Base-by-base conservation (phyloP, 2,113 vertebrate genomes). In the Sula dactylatra region DNA sequence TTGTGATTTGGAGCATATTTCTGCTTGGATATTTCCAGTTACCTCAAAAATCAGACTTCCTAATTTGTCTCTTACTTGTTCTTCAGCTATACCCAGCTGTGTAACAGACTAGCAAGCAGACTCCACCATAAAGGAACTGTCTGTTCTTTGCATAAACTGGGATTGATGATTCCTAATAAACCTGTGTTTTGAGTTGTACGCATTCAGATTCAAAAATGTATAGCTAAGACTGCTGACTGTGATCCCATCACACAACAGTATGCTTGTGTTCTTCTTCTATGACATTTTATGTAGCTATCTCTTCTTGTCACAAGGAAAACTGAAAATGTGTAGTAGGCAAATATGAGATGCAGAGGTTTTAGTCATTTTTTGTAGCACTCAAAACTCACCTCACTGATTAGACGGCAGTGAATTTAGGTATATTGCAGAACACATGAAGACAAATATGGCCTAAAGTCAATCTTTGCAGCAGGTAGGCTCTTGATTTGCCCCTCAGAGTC, bases 131-230 rank as follows among this genome's bases (percentile, higher is more conserved):
- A 96, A 94, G 79, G 47, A 86, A 42, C 89, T 96, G 96, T 97
- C 97, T 96, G 29, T 74, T 95, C 78, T 74, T 94, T 54, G 62
- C 77, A 64, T 88, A 92, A 93, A 90, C 70, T 88, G 87, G 78
- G 62, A 93, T 4, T 97, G 79, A 96, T 87, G 77, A 79, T 62
- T 52, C 86, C 55, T 97, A 97, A 94, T 95, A 97, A 97, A 94
- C 74, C 73, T 56, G 12, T 56, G 77, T 78, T 97, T 96, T 88
- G 88, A 96, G 72, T 27, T 67, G 61, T 20, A 81, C 24, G n/a
- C 40, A 55, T 71, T 80, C 21, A 92, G 34, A 91, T 44, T 71
- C 52, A 88, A 56, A 91, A 77, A 64, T 5, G 50, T 49, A 67
- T 27, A 95, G 71, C 38, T 56, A 72, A 89, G 82, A 74, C 38